Conservation (phyloP, 1,140 invertebrate species). For the Drosophila watanabei region DNA sequence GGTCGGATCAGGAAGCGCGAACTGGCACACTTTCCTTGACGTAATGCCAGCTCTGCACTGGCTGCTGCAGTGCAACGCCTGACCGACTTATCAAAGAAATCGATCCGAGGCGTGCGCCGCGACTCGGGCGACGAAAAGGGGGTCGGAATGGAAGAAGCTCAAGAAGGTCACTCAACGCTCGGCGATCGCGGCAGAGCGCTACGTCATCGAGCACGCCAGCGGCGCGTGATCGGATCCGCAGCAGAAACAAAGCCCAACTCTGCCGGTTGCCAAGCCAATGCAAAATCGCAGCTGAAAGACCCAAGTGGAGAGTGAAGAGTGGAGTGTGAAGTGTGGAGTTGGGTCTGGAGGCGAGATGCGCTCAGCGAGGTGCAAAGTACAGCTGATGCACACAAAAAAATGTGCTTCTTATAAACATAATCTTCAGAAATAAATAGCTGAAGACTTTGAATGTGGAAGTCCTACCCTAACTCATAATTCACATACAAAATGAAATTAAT, state of each 20-base stretch:
- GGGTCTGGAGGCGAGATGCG: slow-evolving; percentile 17
- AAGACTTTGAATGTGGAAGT: neutral
- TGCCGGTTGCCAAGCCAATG: slow-evolving; percentile 45
- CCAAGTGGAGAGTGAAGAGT: slow-evolving; percentile 1
- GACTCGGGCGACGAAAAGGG: slow-evolving; percentile 10
- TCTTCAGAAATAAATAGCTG: neutral
- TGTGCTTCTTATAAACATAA: neutral
- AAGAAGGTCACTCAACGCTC: slow-evolving; percentile 45
- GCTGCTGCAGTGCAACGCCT: slow-evolving; percentile 15
- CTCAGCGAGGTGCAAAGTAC: slow-evolving; percentile 63
- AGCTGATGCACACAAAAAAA: slow-evolving; percentile 25
- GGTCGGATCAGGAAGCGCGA: slow-evolving; percentile 40
- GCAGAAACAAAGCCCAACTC: slow-evolving; percentile 26
- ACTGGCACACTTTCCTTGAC: slow-evolving; percentile 52
- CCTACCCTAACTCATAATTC: neutral
- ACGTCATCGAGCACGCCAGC: slow-evolving; percentile 66
- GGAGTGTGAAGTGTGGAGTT: neutral
- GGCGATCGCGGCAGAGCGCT: slow-evolving; percentile 12
- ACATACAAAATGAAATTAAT: neutral
- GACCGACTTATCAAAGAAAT: slow-evolving; percentile 60
- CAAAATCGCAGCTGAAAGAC: slow-evolving; percentile 26
- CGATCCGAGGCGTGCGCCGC: slow-evolving; percentile 44
- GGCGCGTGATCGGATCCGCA: slow-evolving; percentile 50
- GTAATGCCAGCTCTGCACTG: slow-evolving; percentile 50
- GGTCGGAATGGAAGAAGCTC: slow-evolving; percentile 6